These are phyloP conservation scores for Goniozus legneri DNA, from an alignment of 1,140 invertebrate genomes.

Conservation along the genomic window DNA sequence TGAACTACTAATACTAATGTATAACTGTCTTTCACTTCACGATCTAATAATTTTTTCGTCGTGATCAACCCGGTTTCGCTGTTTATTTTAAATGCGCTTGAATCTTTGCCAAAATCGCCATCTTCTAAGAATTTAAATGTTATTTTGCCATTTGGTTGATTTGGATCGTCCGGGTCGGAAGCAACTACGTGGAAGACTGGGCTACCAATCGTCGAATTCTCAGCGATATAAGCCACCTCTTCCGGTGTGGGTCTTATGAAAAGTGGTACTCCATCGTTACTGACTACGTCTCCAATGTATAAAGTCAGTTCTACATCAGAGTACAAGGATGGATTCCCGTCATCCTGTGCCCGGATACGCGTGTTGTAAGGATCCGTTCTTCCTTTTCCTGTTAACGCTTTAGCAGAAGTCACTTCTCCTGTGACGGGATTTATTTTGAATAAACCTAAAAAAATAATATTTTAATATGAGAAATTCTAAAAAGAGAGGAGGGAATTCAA, in stretches of 20 bases:
- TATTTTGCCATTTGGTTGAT: conserved; percentile 69
- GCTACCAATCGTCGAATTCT: conserved; percentile 72
- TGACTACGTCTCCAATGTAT: conserved; percentile 77
- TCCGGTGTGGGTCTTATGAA: conserved; percentile 69
- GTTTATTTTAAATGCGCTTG: conserved; percentile 64
- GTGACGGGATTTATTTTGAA: conserved; percentile 65
- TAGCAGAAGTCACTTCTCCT: conserved; percentile 65
- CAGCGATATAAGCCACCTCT: conserved; percentile 69
- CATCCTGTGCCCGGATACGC: conserved; percentile 67
- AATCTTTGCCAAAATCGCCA: conserved; percentile 59
- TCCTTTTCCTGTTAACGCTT: conserved; percentile 71
- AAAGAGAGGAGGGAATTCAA: conserved; percentile 7
- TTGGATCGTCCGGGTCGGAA: conserved; percentile 74
- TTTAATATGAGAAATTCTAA: not conserved
- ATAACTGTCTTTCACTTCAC: conserved; percentile 69
- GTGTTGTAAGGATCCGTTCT: conserved; percentile 71
- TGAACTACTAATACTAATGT: conserved; percentile 72
- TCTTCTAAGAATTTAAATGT: conserved; percentile 71
- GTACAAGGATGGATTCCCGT: conserved; percentile 62
- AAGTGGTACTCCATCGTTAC: conserved; percentile 77
- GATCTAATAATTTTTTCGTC: conserved; percentile 64
- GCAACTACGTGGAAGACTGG: conserved; percentile 75
- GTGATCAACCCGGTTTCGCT: conserved; percentile 70
- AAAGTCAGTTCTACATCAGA: conserved; percentile 64
- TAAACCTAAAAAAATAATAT: conserved; percentile 27